Base-by-base conservation (phyloP, 1,140 invertebrate species). In the Carcinoscorpius rotundicauda region DNA sequence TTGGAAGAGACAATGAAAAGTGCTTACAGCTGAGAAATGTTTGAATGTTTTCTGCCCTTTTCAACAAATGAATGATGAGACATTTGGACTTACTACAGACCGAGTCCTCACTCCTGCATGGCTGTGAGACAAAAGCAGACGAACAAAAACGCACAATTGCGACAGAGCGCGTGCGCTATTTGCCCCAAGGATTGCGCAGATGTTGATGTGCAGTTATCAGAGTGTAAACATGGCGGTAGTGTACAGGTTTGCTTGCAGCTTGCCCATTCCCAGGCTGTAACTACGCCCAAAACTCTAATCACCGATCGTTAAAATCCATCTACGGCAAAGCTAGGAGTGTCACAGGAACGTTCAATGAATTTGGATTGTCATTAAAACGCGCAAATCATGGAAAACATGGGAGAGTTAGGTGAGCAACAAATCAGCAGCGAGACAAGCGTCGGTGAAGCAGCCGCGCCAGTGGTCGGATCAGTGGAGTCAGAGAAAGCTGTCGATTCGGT, bases 321-420 rank as follows among this genome's bases (percentile, higher is more conserved):
- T 51, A 29, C 56, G 60, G 53, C 11, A 49, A 48, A 48, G 29
- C 49, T 48, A 50, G 52, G 58, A 63, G 65, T 52, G 60, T 9
- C 58, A 61, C 56, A 48, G 56, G 59, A 62, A 61, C 62, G 64
- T 29, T 64, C 66, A 50, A 71, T 71, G 68, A 61, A 63, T 58
- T 65, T 68, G 53, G 63, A 65, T 65, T 65, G 63, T 58, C 57
- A 61, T 62, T 65, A 29, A 61, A 61, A 59, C 64, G 66, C 66
- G 62, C 64, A 64, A 58, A 70, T 62, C 64, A 78, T 77, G 76
- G 78, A 78, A 75, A 78, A 76, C 74, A 79, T 78, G 75, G 76
- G 76, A 68, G 77, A 78, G 73, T 71, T 77, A 71, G 72, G 72
- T 69, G 77, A 78, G 72, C 76, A 77, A 74, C 76, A 77, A 74